phyloP scores from a whole-genome alignment of 2,113 vertebrate genomes.

The Romanogobio albipinnatus region DNA sequence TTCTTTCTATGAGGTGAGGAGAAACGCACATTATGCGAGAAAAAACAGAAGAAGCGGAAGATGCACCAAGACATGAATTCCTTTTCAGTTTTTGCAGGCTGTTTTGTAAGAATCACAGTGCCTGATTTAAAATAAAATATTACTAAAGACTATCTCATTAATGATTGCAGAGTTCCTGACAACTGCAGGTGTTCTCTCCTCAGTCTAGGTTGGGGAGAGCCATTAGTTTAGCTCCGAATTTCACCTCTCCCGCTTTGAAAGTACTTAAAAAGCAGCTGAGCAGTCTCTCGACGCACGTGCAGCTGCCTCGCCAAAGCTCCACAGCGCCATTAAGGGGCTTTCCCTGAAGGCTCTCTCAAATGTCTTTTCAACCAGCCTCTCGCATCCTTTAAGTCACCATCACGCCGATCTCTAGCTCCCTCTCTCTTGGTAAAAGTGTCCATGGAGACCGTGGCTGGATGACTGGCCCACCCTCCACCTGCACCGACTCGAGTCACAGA shows the following conservation, averaged over 20 bases:
- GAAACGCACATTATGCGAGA: not conserved
- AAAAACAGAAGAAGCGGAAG: not conserved
- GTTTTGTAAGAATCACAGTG: not conserved
- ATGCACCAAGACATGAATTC: not conserved
- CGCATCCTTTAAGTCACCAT: not conserved
- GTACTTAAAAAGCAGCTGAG: slow-evolving; percentile 47
- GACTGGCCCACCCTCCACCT: slow-evolving; percentile 62
- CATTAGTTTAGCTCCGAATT: slow-evolving; percentile 38
- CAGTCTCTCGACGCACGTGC: slow-evolving; percentile 34
- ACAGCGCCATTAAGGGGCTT: slow-evolving; percentile 20
- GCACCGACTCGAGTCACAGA: slow-evolving; percentile 52
- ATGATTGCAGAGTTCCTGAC: not conserved
- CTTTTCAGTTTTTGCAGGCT: not conserved
- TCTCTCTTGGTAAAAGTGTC: slow-evolving; percentile 59
- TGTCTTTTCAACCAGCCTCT: not conserved
- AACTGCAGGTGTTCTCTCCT: slow-evolving; percentile 29
- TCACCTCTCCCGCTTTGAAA: slow-evolving; percentile 48
- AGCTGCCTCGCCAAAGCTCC: slow-evolving; percentile 30
- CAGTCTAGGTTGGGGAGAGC: slow-evolving; percentile 7
- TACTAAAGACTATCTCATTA: not conserved
- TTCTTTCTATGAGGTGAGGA: too few relatives aligned
- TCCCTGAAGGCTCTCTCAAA: slow-evolving; percentile 46
- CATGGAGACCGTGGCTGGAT: slow-evolving; percentile 54
- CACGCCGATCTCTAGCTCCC: slow-evolving; percentile 28
- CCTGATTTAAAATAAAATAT: not conserved